phyloP scores from a whole-genome alignment of 2,113 vertebrate genomes.

The Sinosuthora webbiana region DNA sequence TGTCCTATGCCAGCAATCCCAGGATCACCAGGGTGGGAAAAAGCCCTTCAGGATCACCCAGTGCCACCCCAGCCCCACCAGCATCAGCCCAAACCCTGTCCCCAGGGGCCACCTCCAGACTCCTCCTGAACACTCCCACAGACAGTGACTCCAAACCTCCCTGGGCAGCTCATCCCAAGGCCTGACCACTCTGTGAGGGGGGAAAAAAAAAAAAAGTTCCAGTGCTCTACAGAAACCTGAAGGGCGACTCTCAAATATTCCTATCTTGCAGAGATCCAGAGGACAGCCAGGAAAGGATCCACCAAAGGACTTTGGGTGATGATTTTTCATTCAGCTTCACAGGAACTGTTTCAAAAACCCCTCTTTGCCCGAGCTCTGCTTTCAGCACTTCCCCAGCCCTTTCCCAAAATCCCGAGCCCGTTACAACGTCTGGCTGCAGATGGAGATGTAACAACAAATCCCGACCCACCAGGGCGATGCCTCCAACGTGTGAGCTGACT shows the following conservation, averaged over 20 bases:
- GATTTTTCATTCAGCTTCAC: neutral
- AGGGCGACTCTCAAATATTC: neutral
- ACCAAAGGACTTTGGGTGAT: neutral
- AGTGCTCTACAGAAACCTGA: neutral
- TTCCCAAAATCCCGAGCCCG: accelerated
- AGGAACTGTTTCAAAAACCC: neutral
- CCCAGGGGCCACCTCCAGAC: neutral
- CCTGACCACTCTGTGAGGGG: neutral
- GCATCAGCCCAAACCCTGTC: neutral
- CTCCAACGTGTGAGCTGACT: neutral
- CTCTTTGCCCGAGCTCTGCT: neutral
- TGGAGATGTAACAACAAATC: neutral
- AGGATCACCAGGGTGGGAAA: accelerated
- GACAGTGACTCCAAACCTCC: neutral
- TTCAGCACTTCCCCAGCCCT: neutral
- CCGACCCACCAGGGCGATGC: neutral
- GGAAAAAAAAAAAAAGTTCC: neutral
- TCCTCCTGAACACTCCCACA: neutral
- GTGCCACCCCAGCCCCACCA: neutral
- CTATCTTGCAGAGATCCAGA: neutral
- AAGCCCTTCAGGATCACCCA: accelerated
- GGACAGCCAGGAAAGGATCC: neutral
- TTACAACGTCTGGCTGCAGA: neutral
- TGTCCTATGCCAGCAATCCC: neutral
- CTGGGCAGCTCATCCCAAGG: neutral